Evolutionary conservation across 2,888 invertebrate genomes (phyloP), one percentile per base, ranked within the genome.

Genomic region (Phaedon cochleariae): DNA sequence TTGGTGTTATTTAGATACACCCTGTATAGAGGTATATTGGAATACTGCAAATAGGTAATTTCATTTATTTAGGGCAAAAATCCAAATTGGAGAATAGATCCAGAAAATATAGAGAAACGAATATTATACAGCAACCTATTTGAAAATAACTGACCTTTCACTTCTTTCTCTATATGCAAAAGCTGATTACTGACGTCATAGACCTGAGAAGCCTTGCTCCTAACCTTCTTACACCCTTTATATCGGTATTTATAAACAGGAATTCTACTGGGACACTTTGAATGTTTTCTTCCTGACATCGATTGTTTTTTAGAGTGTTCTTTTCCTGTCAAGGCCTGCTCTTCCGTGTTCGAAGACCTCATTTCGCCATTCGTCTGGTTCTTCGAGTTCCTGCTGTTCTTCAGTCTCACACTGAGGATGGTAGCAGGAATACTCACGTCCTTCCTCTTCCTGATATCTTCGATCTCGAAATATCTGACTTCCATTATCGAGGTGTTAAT

Each of bases 391-490:
- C 26, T 26, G 26, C 12, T 46, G 10, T 48, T 46, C 20, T 37
- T 34, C 37, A 59, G 15, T 21, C 49, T 49, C 5, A 51, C 59
- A 10, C 59, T 26, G 17, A 48, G 21, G 7, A 49, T 15, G 4
- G 20, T 49, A 7, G 37, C 54, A 1, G 45, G 22, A 2, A 55
- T 41, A 22, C 29, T 17, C 15, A 21, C 22, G 20, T 34, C 26
- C 10, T 46, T 18, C 12, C 22, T 26, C 31, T 61, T 61, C 21
- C 29, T 20, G 21, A 57, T 57, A n/a, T 63, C 34, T 29, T 64
- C 54, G 17, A 65, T 53, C n/a, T 55, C 62, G 58, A 69, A 69
- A 45, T 69, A 69, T 37, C 54, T 10, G 2, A 69, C 52, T 12
- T 61, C 55, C 29, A 21, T 48, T 20, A 41, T 4, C 3, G 41